Evolutionary conservation across 2,888 invertebrate species (phyloP).

Genomic region (Malachius bipustulatus): DNA sequence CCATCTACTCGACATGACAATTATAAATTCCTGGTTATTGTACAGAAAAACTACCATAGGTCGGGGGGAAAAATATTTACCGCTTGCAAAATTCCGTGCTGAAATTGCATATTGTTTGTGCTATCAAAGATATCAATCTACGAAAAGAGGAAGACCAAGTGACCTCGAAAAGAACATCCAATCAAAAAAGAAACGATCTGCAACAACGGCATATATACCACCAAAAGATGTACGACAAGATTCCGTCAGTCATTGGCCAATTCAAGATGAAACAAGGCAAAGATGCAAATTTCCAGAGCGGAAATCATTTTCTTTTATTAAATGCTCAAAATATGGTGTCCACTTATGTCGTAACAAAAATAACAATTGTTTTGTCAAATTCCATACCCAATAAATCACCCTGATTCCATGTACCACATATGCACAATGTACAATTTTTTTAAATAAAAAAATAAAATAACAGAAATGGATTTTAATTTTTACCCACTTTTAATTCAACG

Average conservation of each 20-base stretch:
- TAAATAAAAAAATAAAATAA: no score
- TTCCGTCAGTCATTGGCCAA: conserved; percentile 7
- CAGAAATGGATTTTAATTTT: no score
- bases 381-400: no score
- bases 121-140: conserved; percentile 6
- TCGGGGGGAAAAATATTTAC: conserved; percentile 3
- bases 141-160: conserved; percentile 13
- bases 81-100: no score
- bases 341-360: no score
- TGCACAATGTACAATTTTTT: no score
- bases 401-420: no score
- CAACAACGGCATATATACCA: conserved; percentile 8
- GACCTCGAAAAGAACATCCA: conserved; percentile 11
- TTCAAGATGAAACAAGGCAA: conserved; percentile 7
- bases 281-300: conserved; percentile 13
- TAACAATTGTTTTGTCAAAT: no score
- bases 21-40: conserved; percentile 20
- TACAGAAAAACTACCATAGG: conserved; percentile 15
- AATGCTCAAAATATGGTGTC: no score
- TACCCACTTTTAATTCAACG: no score
- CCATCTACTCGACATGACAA: conserved; percentile 19
- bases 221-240: conserved; percentile 14
- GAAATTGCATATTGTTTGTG: conserved; percentile 14
- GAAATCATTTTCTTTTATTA: no score
- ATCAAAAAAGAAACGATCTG: conserved; percentile 9